Conservation (phyloP, 2,113 vertebrate species). For the Ammodytes dubius region DNA sequence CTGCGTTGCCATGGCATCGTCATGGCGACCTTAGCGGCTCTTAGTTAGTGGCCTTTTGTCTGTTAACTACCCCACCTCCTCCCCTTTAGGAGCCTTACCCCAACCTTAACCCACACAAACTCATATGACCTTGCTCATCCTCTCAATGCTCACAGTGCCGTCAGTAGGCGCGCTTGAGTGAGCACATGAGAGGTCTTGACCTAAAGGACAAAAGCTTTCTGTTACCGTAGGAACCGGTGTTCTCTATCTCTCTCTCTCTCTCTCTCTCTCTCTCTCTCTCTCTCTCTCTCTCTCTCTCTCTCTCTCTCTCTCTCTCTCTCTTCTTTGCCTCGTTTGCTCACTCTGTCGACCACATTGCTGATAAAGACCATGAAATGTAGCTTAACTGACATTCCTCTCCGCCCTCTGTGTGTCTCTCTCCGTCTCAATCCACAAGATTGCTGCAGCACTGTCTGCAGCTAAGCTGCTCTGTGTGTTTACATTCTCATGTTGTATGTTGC, state of each 20-base stretch:
- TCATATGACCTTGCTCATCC: conserved; percentile 53
- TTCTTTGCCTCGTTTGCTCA: conserved; percentile 16
- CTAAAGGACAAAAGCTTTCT: conserved; percentile 64
- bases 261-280: too few relatives aligned
- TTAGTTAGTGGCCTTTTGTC: conserved; percentile 45
- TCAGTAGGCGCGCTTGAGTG: conserved; percentile 57
- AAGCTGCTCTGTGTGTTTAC: conserved; percentile 66
- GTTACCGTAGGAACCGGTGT: conserved; percentile 56
- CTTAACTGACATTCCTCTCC: conserved; percentile 52
- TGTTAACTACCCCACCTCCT: neutral
- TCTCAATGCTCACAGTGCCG: conserved; percentile 28
- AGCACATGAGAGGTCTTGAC: conserved; percentile 62
- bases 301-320: conserved; percentile 17
- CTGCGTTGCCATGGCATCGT: conserved; percentile 55
- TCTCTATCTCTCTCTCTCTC: conserved; percentile 17
- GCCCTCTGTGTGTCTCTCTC: conserved; percentile 30
- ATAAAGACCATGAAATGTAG: conserved; percentile 51
- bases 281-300: conserved; percentile 17
- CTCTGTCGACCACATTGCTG: conserved; percentile 10
- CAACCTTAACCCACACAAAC: conserved; percentile 33
- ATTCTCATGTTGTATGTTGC: conserved; percentile 52
- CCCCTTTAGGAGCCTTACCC: conserved; percentile 20
- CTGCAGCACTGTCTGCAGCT: conserved; percentile 20
- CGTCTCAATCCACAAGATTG: conserved; percentile 20
- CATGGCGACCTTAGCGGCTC: conserved; percentile 46